Evolutionary conservation across 2,113 vertebrate species (phyloP), one percentile per base, ranked within the genome.

Genomic region (Siniperca knerii): DNA sequence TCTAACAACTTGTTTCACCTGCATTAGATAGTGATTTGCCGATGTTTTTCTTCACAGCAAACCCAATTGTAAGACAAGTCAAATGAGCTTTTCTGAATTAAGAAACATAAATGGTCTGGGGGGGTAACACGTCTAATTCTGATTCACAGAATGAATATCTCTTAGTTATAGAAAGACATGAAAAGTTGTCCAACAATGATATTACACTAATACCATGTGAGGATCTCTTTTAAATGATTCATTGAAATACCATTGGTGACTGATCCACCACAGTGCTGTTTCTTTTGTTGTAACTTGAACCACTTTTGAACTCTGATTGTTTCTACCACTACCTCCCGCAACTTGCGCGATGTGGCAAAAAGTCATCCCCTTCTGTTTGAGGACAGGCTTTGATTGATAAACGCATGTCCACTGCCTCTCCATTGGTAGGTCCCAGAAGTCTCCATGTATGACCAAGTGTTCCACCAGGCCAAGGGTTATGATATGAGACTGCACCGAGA

Each of bases 401-500:
- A 61, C 40, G 20, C 50, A 16, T 60, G 66, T 5, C 11, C 10
- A 0, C 10, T 23, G 65, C 71, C 7, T 88, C 48, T 66, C 42
- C 2, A 4, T 44, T 1, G 29, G 15, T 23, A 96, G 94, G 84
- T 40, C 57, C 42, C 81, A 18, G 91, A 94, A 21, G 79, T 90
- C 3, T 87, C 75, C 80, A 71, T 74, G 15, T 94, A 93, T 35
- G 95, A 96, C 89, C 79, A 48, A 4, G 50, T 95, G 37, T 83
- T 91, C 83, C 82, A 84, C 50, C 86, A 86, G 69, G 57, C 33
- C 4, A 85, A 93, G 57, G 93, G 92, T 1, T 95, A 89, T 29
- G 89, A 96, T 23, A 85, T 87, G 80, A 94, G 73, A 64, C 80
- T 92, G 52, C 92, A 79, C 67, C 75, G 93, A 13, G 93, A 96